A percentile compares a stretch with the other conserved stretches of the same genome.
Evolutionary conservation across 2,888 invertebrate genomes (phyloP).

Genomic region (Pomacea canaliculata): DNA sequence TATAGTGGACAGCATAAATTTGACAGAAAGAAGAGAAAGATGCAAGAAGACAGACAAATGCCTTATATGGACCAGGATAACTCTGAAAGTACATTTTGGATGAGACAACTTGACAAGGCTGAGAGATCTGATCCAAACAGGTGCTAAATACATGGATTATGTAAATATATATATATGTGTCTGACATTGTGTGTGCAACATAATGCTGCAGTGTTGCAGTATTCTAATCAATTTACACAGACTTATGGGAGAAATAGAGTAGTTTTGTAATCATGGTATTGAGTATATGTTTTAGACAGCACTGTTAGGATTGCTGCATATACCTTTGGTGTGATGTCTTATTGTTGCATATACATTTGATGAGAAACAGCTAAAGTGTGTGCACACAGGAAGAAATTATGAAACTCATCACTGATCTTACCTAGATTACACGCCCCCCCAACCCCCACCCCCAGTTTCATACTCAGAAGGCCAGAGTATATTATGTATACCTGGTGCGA

Average conservation of each 20-base stretch:
- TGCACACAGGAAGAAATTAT: too few species aligned
- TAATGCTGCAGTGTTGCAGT: neutral
- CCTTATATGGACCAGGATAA: slow-evolving; percentile 56
- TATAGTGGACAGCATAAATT: slow-evolving; percentile 7
- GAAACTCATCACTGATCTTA: too few species aligned
- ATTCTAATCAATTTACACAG: too few species aligned
- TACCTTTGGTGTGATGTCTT: too few species aligned
- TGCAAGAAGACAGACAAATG: slow-evolving; percentile 13
- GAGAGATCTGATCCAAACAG: slow-evolving; percentile 54
- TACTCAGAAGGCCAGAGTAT: too few species aligned
- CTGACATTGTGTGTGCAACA: neutral
- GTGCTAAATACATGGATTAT: slow-evolving; percentile 26
- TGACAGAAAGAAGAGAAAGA: slow-evolving; percentile 3
- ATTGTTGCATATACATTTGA: too few species aligned
- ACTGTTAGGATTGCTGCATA: too few species aligned
- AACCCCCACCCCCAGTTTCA: too few species aligned
- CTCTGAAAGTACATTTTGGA: slow-evolving; percentile 46
- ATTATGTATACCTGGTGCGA: too few species aligned
- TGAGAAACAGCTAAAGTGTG: too few species aligned
- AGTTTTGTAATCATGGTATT: neutral
- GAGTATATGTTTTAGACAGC: too few species aligned
- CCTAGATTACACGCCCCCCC: too few species aligned
- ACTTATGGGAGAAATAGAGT: neutral
- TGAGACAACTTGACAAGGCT: slow-evolving; percentile 51
- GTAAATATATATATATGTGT: neutral